Evolutionary conservation across 2,888 invertebrate species (phyloP).

Genomic region (Machimus rusticus): DNA sequence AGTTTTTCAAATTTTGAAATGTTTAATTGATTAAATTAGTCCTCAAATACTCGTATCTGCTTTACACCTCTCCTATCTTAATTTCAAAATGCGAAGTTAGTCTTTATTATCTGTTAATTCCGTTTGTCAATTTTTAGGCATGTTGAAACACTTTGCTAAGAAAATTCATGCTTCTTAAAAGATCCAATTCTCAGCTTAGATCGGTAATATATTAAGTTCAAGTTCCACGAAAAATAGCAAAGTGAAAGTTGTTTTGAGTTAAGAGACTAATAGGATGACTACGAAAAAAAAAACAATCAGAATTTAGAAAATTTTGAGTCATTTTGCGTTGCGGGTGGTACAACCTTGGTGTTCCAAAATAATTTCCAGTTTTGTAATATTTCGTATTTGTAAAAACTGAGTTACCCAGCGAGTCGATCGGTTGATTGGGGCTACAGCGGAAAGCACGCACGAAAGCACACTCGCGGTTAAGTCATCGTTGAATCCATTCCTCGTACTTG

Average conservation of each 20-base stretch:
- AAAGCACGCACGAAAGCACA: background rate
- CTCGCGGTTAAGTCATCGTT: background rate
- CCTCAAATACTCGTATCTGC: no score
- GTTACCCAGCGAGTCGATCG: background rate
- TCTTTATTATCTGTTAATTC: no score
- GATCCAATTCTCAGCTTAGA: background rate
- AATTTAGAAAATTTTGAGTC: background rate
- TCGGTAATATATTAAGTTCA: background rate
- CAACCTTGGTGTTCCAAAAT: background rate
- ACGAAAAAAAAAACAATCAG: background rate
- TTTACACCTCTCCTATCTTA: no score
- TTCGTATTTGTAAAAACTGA: background rate
- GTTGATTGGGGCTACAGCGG: background rate
- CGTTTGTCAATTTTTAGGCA: no score
- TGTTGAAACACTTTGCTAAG: no score
- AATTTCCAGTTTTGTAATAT: background rate
- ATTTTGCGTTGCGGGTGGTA: background rate
- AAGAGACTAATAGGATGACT: no score
- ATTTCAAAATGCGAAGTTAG: no score
- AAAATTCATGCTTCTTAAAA: background rate
- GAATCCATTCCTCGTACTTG: background rate
- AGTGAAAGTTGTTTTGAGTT: background rate
- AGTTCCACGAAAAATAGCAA: background rate
- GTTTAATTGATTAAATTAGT: background rate
- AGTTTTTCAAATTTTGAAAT: background rate